A percentile compares a stretch with the other conserved stretches of the same genome.
phyloP scores from a whole-genome alignment of 2,888 invertebrate genomes.

The Formica aserva region DNA sequence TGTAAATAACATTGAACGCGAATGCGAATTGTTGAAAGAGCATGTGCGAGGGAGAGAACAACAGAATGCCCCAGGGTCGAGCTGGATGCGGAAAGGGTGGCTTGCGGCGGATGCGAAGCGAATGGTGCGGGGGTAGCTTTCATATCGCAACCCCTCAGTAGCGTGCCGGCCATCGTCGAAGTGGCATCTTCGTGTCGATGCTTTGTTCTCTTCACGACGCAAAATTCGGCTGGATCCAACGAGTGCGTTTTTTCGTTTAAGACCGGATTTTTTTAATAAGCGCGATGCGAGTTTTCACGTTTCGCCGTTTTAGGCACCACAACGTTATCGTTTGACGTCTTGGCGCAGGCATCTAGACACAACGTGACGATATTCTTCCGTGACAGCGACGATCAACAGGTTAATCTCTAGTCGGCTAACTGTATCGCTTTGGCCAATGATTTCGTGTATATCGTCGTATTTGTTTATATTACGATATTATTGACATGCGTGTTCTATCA shows the following conservation, averaged over 20 bases:
- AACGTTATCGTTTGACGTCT: not conserved
- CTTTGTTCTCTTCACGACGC: conserved; percentile 18
- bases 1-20: not conserved
- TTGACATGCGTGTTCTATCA: not conserved
- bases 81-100: conserved; percentile 19
- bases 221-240: not conserved
- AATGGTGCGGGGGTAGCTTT: conserved; percentile 57
- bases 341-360: not conserved
- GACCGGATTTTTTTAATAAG: not conserved
- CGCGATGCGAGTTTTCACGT: not conserved
- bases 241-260: not conserved
- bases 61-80: conserved; percentile 51
- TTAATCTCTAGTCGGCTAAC: conserved; percentile 60
- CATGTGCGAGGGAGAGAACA: conserved; percentile 60
- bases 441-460: not conserved
- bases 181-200: conserved; percentile 28
- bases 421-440: conserved; percentile 54
- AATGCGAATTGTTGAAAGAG: conserved; percentile 58
- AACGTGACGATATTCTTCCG: conserved; percentile 25
- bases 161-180: conserved; percentile 66
- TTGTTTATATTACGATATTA: conserved; percentile 1
- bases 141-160: conserved; percentile 69
- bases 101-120: conserved; percentile 27
- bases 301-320: no score
- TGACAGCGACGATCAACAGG: conserved; percentile 67